These are phyloP conservation scores for Distichodus sexfasciatus DNA, from an alignment of 2,797 vertebrate species.

Conservation along the genomic window DNA sequence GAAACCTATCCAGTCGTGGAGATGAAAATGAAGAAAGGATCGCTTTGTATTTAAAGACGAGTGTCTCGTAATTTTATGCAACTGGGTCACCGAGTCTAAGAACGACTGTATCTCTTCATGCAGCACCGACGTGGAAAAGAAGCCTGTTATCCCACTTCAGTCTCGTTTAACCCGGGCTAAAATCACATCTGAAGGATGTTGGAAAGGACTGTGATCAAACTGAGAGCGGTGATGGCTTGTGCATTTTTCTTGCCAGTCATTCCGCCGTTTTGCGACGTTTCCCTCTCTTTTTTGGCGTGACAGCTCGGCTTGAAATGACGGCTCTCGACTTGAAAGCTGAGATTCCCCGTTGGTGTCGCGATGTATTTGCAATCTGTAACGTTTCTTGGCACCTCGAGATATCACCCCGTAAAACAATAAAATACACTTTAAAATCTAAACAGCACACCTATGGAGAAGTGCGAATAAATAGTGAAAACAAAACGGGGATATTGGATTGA, in stretches of 20 bases:
- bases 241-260: neutral
- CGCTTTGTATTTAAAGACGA: slow-evolving; percentile 17
- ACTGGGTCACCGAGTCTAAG: slow-evolving; percentile 43
- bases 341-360: neutral
- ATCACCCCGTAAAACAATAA: neutral
- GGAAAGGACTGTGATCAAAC: neutral
- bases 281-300: neutral
- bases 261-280: neutral
- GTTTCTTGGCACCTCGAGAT: neutral
- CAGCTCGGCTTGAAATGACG: slow-evolving; percentile 1
- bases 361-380: neutral
- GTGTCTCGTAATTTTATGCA: slow-evolving; percentile 40
- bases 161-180: neutral
- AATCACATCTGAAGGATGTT: slow-evolving; percentile 1
- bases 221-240: neutral
- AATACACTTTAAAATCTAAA: too few species aligned
- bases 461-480: too few species aligned
- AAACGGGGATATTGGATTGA: too few species aligned
- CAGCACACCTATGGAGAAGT: too few species aligned
- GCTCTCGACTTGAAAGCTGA: neutral
- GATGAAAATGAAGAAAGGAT: neutral
- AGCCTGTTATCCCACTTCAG: slow-evolving; percentile 15
- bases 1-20: neutral
- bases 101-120: slow-evolving; percentile 6
- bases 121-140: slow-evolving; percentile 7